A percentile compares a stretch with the other conserved stretches of the same genome.
Evolutionary conservation across 2,797 vertebrate species (phyloP).

Genomic region (Carapus acus): DNA sequence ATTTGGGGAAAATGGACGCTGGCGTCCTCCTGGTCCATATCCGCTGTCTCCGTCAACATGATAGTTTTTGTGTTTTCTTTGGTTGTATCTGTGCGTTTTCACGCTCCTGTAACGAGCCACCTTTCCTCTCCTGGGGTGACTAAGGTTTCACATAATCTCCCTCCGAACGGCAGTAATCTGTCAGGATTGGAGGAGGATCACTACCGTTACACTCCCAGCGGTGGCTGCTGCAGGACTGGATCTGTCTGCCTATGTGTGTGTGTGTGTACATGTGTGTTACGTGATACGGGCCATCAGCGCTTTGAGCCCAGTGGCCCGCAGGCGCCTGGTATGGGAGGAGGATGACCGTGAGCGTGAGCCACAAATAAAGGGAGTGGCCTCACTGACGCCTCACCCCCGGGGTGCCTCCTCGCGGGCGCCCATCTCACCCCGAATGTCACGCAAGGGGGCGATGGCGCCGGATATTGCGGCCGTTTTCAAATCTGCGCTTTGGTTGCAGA

Average conservation of each 20-base stretch:
- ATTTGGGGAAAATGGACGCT: not conserved
- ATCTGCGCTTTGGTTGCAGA: too few relatives aligned
- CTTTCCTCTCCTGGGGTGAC: constrained; percentile 15
- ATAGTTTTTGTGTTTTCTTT: constrained; percentile 10
- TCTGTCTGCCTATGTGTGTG: constrained; percentile 43
- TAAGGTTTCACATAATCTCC: constrained; percentile 31
- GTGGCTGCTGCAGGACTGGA: constrained; percentile 26
- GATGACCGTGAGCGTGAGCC: not conserved
- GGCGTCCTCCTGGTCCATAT: not conserved
- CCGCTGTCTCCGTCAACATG: not conserved
- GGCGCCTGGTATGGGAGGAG: constrained; percentile 16
- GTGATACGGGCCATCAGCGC: constrained; percentile 50
- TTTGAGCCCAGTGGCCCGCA: constrained; percentile 22
- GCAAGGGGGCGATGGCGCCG: too few relatives aligned
- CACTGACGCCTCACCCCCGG: too few relatives aligned
- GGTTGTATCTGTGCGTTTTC: constrained; percentile 12
- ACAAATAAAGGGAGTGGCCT: too few relatives aligned
- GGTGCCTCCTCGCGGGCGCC: too few relatives aligned
- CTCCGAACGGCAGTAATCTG: constrained; percentile 52
- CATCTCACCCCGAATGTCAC: too few relatives aligned
- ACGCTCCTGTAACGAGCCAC: constrained; percentile 18
- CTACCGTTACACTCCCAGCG: constrained; percentile 43
- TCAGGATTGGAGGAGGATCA: constrained; percentile 57
- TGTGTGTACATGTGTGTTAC: constrained; percentile 58
- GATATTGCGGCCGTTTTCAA: too few relatives aligned